Conservation (phyloP, 2,113 vertebrate species). For the Oreochromis spilurus region DNA sequence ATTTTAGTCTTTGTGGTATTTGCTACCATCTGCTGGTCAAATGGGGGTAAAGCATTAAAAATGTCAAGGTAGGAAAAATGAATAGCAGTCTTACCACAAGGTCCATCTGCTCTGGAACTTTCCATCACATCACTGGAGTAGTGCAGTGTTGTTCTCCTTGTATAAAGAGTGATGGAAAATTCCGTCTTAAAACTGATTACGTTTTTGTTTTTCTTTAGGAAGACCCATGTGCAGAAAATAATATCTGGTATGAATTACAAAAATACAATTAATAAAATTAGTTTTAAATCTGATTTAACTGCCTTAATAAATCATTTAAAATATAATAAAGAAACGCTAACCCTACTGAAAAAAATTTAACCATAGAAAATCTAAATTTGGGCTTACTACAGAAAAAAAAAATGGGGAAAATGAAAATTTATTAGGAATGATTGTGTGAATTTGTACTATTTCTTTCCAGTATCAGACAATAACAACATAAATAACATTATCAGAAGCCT, state of each 20-base stretch:
- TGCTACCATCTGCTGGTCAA: conserved; percentile 18
- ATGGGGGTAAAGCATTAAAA: neutral
- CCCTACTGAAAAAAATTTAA: neutral
- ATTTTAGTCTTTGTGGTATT: neutral
- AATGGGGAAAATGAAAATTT: neutral
- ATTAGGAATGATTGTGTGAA: neutral
- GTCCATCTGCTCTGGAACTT: neutral
- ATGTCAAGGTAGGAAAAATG: neutral
- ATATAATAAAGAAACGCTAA: neutral
- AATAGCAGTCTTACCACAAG: neutral
- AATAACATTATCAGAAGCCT: neutral
- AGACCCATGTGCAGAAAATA: neutral
- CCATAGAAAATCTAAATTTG: neutral
- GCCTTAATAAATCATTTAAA: neutral
- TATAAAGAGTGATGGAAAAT: neutral
- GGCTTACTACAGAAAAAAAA: neutral
- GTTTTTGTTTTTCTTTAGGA: neutral
- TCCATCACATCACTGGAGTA: neutral
- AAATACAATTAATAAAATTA: neutral
- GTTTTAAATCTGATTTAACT: neutral
- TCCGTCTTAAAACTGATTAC: neutral
- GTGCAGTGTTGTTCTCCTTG: neutral
- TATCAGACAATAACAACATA: neutral
- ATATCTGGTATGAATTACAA: neutral
- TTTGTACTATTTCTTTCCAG: neutral